Base-by-base conservation (phyloP, 1,140 invertebrate species). In the Chrysopa pallens region DNA sequence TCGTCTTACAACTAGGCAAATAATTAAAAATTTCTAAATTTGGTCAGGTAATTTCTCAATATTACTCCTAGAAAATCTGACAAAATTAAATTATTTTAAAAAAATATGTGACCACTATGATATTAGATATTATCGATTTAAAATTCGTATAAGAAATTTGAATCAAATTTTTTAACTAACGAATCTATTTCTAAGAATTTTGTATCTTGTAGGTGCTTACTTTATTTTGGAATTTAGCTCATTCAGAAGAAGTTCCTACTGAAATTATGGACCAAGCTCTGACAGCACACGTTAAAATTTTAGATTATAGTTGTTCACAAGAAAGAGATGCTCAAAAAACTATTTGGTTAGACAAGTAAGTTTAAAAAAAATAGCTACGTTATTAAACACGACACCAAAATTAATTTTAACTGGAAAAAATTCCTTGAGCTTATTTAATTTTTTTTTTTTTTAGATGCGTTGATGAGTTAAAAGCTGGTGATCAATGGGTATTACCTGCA, bases 251-350 rank as follows among this genome's bases (percentile, higher is more conserved):
- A 64, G 85, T 95, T 36, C 85, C 89, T 39, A 94, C 88, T 4
- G 93, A 98, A 64, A 95, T 97, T 48, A 90, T 97, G 78, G 93
- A 98, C 64, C 90, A 96, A 57, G 92, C 93, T 2, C 63, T 98
- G 39, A 78, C 76, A 38, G 91, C 93, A 48, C 91, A 97, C 60
- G 86, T 95, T 6, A 98, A 98, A 71, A 97, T 98, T 59, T 69
- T 98, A 29, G 93, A 98, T 66, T 97, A 95, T 56, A 94, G 90
- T 56, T 96, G 92, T 66, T 93, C 90, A 39, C 76, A 93, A 72
- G 91, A 97, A 56, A 74, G 91, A 49, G 92, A 97, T 67, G 80
- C 84, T 27, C 92, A 96, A 63, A 97, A 97, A 64, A 88, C 86
- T 37, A 75, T 88, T 40, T 98, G 92, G 92, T 63, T 97, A 38